These are phyloP conservation scores for Ameiurus melas DNA, from an alignment of 2,113 vertebrate species.

Conservation along the genomic window DNA sequence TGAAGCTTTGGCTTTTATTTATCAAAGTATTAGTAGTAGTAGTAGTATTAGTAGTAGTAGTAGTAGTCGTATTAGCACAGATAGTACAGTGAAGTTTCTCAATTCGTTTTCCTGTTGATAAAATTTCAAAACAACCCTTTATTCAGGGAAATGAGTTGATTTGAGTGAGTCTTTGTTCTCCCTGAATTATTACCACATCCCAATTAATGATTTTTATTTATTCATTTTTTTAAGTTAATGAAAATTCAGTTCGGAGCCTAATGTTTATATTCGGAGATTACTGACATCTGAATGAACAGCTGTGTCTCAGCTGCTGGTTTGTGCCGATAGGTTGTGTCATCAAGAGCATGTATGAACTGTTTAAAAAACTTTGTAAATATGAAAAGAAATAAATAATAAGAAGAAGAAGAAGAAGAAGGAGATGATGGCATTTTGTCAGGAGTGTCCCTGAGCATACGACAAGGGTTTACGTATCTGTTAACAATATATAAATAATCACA, in stretches of 20 bases:
- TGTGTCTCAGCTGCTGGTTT: constrained; percentile 61
- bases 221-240: no score
- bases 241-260: background rate
- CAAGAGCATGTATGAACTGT: background rate
- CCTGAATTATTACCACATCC: background rate
- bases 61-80: constrained; percentile 46
- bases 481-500: background rate
- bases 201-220: background rate
- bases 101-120: constrained; percentile 68
- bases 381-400: background rate
- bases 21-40: background rate
- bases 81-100: constrained; percentile 60
- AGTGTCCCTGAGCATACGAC: background rate
- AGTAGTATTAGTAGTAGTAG: constrained; percentile 21
- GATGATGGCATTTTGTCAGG: background rate
- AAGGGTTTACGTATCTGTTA: background rate
- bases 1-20: background rate
- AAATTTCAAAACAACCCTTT: constrained; percentile 62
- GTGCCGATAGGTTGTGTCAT: constrained; percentile 52
- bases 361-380: background rate
- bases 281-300: constrained; percentile 65
- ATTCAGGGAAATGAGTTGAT: background rate
- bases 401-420: background rate
- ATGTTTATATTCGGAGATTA: constrained; percentile 65
- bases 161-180: no score